Base-by-base conservation (phyloP, 2,888 invertebrate genomes). In the Caradrina kadenii region DNA sequence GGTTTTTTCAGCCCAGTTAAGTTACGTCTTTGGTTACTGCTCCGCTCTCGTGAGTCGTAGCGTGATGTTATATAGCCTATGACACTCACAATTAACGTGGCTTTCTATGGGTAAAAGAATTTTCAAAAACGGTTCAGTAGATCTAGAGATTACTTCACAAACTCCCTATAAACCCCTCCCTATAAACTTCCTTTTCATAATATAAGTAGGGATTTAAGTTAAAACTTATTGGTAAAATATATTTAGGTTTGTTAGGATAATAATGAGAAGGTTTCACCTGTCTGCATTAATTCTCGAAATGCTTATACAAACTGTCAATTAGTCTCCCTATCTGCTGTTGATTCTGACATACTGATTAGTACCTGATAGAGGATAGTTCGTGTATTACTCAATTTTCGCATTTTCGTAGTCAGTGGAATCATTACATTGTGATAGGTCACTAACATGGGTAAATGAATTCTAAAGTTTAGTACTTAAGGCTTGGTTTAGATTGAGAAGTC, bases 271-370 rank as follows among this genome's bases (percentile, higher is more conserved):
- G 50, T 69, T 63, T 58, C 39, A 55, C 21, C 35, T 63, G 74
- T 39, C 70, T 31, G 50, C 35, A 17, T 31, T 76, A 63, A 76
- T 76, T 19, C 15, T 22, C 59, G 21, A 60, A 21, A 63, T 22
- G 55, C 63, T 76, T 54, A 55, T 69, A 60, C 74, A 76, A 71
- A 75, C 50, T 65, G 60, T 17, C 69, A 69, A 76, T 74, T 62
- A 75, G 49, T 11, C 19, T 39, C 19, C 31, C 26, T 13, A 39
- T 39, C 49, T 15, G 45, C 19, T 52, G 35, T 4, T 63, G 63
- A 45, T 45, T 17, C 10, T 48, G 76, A 69, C 75, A 75, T 22
- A 39, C 39, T 74, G n/a, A 69, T 76, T 76, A 74, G 59, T 50
- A 45, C 26, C 15, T 31, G 50, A 55, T 60, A 2, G 7, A 17